phyloP scores from a whole-genome alignment of 2,797 vertebrate genomes.

The Phrynocephalus guinanensis region DNA sequence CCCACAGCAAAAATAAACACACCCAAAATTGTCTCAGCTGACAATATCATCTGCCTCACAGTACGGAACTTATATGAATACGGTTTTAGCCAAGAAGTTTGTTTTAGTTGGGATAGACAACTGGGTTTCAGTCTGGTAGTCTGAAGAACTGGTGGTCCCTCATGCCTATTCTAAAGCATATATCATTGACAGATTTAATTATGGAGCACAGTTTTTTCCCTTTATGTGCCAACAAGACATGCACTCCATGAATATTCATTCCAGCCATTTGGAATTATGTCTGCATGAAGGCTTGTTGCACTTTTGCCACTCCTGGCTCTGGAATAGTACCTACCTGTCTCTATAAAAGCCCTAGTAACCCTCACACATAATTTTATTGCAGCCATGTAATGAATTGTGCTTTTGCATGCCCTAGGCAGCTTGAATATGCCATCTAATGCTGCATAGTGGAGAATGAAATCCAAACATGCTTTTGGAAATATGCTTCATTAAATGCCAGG shows the following conservation, averaged over 20 bases:
- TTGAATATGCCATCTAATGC: not conserved
- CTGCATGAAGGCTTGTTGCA: not conserved
- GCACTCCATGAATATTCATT: not conserved
- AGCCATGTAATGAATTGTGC: not conserved
- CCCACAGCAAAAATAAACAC: no score
- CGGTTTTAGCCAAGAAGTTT: no score
- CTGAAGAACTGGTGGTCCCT: no score
- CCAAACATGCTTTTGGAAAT: not conserved
- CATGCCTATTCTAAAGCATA: not conserved
- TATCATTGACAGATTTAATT: not conserved
- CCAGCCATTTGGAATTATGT: not conserved
- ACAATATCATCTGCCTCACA: no score
- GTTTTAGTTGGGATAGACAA: no score
- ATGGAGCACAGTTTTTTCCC: not conserved
- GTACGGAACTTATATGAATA: no score
- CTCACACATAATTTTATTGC: conserved; percentile 3
- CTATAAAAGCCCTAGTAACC: not conserved
- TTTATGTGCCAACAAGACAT: not conserved
- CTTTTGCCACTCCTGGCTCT: not conserved
- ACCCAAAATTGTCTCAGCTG: no score
- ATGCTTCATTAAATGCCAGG: not conserved
- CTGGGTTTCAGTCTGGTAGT: no score
- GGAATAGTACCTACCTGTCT: not conserved
- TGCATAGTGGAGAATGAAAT: not conserved
- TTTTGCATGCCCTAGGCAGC: not conserved